A percentile compares a stretch with the other conserved stretches of the same genome.
Evolutionary conservation across 2,797 vertebrate genomes (phyloP).

Genomic region (Argyrosomus regius): DNA sequence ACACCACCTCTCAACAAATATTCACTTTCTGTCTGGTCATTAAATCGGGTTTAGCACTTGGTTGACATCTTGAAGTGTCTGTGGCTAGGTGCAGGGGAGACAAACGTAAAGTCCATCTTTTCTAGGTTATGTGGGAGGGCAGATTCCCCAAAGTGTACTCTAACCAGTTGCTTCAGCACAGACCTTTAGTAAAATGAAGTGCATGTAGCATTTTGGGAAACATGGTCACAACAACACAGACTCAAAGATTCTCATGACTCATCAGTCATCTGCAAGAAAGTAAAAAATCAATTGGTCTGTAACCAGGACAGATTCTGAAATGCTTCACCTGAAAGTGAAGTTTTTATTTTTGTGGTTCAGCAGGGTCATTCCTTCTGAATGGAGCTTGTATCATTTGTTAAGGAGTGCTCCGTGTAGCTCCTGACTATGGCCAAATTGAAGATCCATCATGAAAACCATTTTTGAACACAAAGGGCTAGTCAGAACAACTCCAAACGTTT

Average conservation of each 20-base stretch:
- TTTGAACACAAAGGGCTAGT: background rate
- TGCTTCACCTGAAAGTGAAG: background rate
- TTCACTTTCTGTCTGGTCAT: slow-evolving; percentile 27
- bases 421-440: background rate
- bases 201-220: background rate
- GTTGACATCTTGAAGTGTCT: slow-evolving; percentile 28
- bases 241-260: background rate
- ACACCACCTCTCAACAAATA: slow-evolving; percentile 20
- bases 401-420: background rate
- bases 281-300: background rate
- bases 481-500: background rate
- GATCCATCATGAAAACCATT: background rate
- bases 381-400: background rate
- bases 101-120: background rate
- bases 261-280: background rate
- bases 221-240: background rate
- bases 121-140: background rate
- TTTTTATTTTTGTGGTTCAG: background rate
- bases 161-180: slow-evolving; percentile 3
- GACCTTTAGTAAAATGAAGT: background rate
- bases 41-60: slow-evolving; percentile 30
- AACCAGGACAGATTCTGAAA: background rate
- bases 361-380: background rate
- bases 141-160: background rate
- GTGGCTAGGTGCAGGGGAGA: background rate